Conservation (phyloP, 1,140 invertebrate species). For the Apis cerana region DNA sequence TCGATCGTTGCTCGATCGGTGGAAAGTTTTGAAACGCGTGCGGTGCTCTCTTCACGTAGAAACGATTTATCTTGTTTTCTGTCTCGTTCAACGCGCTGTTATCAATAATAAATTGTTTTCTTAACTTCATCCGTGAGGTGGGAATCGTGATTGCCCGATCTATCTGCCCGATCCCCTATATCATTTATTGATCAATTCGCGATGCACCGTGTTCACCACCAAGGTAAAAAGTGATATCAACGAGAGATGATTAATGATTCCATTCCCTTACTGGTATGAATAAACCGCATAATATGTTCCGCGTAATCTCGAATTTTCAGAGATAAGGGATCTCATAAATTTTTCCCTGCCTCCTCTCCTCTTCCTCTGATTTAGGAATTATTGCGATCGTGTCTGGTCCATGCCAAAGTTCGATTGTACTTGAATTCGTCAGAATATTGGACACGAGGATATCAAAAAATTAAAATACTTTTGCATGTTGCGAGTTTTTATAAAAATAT, state of each 20-base stretch:
- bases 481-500: background rate
- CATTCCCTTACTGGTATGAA: too few species aligned
- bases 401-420: background rate
- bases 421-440: background rate
- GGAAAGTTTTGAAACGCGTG: background rate
- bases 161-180: constrained; percentile 14
- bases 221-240: constrained; percentile 8
- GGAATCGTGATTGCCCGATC: constrained; percentile 36
- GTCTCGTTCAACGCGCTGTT: background rate
- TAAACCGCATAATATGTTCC: constrained; percentile 9
- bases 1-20: background rate
- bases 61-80: constrained; percentile 43
- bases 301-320: constrained; percentile 4
- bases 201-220: constrained; percentile 8
- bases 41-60: constrained; percentile 11
- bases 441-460: too few species aligned
- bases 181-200: constrained; percentile 43
- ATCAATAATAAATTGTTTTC: constrained; percentile 51
- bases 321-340: background rate
- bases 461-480: too few species aligned
- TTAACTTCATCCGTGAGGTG: constrained; percentile 10
- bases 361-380: too few species aligned
- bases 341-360: background rate
- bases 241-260: constrained; percentile 33
- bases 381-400: too few species aligned